Evolutionary conservation across 2,113 vertebrate genomes (phyloP), one percentile per base, ranked within the genome.

Genomic region (Meleagris gallopavo): DNA sequence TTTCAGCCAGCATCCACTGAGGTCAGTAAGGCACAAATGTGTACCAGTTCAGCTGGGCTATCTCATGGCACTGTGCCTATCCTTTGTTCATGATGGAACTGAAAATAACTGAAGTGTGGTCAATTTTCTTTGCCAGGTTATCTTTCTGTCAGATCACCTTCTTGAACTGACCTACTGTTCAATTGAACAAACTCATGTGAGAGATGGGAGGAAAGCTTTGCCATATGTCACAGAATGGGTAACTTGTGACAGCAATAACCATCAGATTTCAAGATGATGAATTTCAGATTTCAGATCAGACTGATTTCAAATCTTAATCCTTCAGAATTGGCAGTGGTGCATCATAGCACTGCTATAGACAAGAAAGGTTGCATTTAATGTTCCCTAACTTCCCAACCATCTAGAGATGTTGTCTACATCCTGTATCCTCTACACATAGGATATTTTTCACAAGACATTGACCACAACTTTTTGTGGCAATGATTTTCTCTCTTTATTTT

Each of bases 211-310:
- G 3, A 55, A 77, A 71, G 36, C 3, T 8, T 65, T 20, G 22
- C 17, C 1, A 1, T 58, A 4, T 18, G 8, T 66, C n/a, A 54
- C 61, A 73, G 72, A 66, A 0, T 0, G 8, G 10, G 13, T 18
- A 90, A n/a, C 38, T 52, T 19, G 36, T 21, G 40, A 15, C 19
- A 67, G 73, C 57, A 81, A 41, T 61, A 62, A 19, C 41, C 9
- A 1, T 21, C 41, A 43, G 41, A 43, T 43, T 43, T 43, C 41
- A 43, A 43, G 41, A 43, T 43, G 41, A 43, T 43, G 41, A 43
- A 43, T 43, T 16, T 43, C 41, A 43, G 41, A 43, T 43, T 43
- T 43, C 41, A 10, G 13, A 41, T 92, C 74, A 74, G 8, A 38
- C 30, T 64, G 34, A 45, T 55, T 74, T 70, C 36, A 55, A 34